Base-by-base conservation (phyloP, 2,797 vertebrate species). In the Amblyraja radiata region DNA sequence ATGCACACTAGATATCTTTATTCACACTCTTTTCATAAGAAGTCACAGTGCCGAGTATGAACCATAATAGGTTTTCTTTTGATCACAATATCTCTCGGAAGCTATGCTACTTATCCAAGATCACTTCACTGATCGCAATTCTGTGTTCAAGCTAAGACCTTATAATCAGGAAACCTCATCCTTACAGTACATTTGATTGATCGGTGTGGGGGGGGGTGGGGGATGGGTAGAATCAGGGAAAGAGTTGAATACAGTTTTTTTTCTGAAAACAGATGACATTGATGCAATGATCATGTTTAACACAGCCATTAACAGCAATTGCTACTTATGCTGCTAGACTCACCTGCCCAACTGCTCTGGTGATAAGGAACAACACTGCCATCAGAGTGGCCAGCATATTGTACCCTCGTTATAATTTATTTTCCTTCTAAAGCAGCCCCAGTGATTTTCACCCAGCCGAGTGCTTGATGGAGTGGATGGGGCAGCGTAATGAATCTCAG, bases 321-420 rank as follows among this genome's bases (percentile, higher is more conserved):
- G 78, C 6, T 71, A 79, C 16, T 79, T 54, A 83, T 23, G 39
- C 18, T 23, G 8, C 11, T 90, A 0, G 39, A 54, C 90, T 92
- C 71, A 92, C 90, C 90, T 92, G 46, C 25, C 39, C 36, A n/a
- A 76, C 25, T 1, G 13, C 39, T 25, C 39, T 92, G 71, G 25
- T 36, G 13, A 92, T 13, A 58, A 92, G 71, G 71, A 76, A 92
- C 18, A 92, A 36, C 36, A 76, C 23, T 9, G 71, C 76, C 90
- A 92, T 92, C 39, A 92, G 2, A 5, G 71, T 76, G 0, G 71
- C 90, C 90, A 92, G 90, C 90, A 92, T 92, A 8, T 76, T 58
- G 32, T n/a, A 28, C 9, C 39, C 32, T 5, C 13, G 4, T 2
- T n/a, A 25, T 18, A 28, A 54, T 74, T 68, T n/a, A 21, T 3